Base-by-base conservation (phyloP, 2,888 invertebrate species). In the Ochropacha duplaris region DNA sequence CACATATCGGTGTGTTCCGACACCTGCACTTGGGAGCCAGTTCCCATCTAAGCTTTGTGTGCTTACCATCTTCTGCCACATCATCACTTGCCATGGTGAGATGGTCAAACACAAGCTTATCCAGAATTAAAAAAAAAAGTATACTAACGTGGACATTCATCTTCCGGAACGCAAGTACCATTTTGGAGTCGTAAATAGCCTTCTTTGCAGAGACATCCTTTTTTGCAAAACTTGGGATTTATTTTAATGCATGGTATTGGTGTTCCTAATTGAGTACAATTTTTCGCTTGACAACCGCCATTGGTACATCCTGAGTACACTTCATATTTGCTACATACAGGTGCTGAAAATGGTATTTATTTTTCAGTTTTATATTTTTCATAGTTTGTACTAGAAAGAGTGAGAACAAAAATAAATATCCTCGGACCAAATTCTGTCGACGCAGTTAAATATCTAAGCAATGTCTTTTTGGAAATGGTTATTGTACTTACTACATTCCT, bases 401-500 rank as follows among this genome's bases (percentile, higher is more conserved):
- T 6, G 8, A 4, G 26, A 6, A 2, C 26, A n/a, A n/a, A n/a
- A n/a, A n/a, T n/a, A n/a, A n/a, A n/a, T n/a, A n/a, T n/a, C n/a
- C n/a, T n/a, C n/a, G n/a, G n/a, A n/a, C n/a, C n/a, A n/a, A n/a
- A n/a, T n/a, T n/a, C n/a, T n/a, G n/a, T n/a, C n/a, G n/a, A n/a
- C n/a, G n/a, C n/a, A n/a, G n/a, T n/a, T n/a, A n/a, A n/a, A n/a
- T n/a, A n/a, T n/a, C n/a, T n/a, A n/a, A n/a, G n/a, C n/a, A n/a
- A n/a, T n/a, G n/a, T n/a, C n/a, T n/a, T 8, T 8, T 8, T 28
- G 8, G 3, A 8, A 28, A 8, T 4, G 8, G 4, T 28, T 8
- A 19, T n/a, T 49, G 28, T 52, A 70, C 71, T 68, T 66, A 80
- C 79, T 62, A 58, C 79, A 79, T 0, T 78, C 9, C 50, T 67